A percentile compares a stretch with the other conserved stretches of the same genome.
Conservation (phyloP, 2,113 vertebrate genomes). For the Phylloscopus trochiloides region DNA sequence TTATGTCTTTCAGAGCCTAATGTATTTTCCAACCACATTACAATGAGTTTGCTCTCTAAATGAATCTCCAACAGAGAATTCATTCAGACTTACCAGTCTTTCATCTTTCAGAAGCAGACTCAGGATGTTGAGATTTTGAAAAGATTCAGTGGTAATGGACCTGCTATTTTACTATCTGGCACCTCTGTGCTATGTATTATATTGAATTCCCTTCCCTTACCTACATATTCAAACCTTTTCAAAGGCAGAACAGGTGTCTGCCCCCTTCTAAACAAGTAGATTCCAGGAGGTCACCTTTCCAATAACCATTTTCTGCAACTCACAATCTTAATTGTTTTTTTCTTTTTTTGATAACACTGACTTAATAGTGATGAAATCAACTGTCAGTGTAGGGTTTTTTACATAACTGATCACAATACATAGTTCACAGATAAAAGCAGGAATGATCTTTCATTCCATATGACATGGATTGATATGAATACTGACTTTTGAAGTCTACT, state of each 20-base stretch:
- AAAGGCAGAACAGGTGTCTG: background rate
- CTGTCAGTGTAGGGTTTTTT: background rate
- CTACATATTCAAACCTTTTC: background rate
- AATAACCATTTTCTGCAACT: background rate
- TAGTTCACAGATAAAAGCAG: background rate
- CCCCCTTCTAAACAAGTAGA: background rate
- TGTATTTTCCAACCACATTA: background rate
- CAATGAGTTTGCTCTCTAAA: background rate
- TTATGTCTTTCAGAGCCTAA: background rate
- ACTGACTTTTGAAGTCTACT: background rate
- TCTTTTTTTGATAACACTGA: background rate
- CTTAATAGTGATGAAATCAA: background rate
- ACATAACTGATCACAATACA: background rate
- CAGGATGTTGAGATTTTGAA: background rate
- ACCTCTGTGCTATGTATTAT: background rate
- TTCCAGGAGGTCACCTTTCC: background rate
- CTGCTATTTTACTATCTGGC: background rate
- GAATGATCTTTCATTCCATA: background rate
- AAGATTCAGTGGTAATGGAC: background rate
- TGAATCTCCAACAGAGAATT: background rate
- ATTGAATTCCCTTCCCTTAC: background rate
- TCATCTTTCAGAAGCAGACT: background rate
- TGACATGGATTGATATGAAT: background rate
- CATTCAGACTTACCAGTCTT: background rate
- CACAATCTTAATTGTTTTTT: fast-evolving